Percentiles rank a stretch among this genome's conserved stretches.
phyloP scores from a whole-genome alignment of 30 jellyfish, hydroid and myxozoan genomes.

The Turritopsis dohrnii region DNA sequence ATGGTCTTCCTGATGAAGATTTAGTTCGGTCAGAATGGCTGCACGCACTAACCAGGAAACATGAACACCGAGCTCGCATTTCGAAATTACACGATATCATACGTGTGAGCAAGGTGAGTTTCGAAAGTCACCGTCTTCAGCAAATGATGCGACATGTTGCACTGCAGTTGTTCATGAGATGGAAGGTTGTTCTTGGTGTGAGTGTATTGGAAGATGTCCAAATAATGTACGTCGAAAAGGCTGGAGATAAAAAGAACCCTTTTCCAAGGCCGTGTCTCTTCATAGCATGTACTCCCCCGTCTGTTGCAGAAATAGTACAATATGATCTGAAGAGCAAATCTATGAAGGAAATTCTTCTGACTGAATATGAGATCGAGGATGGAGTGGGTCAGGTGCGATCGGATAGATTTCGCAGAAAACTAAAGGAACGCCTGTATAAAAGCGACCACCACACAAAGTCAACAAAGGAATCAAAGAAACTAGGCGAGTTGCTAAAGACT shows the following conservation, averaged over 20 bases:
- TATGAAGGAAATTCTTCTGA: background rate
- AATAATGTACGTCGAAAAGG: background rate
- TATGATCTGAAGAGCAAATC: background rate
- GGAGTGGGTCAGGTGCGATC: background rate
- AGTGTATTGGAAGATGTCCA: constrained; percentile 12
- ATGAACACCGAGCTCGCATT: background rate
- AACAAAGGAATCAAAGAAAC: background rate
- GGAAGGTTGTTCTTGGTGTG: background rate
- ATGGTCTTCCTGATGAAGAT: background rate
- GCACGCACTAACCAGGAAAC: background rate
- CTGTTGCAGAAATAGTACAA: background rate
- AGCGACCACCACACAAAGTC: background rate
- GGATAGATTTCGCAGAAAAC: background rate
- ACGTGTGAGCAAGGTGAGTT: background rate
- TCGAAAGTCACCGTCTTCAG: background rate
- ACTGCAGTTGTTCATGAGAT: background rate
- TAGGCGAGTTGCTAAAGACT: background rate
- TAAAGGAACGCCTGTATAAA: background rate
- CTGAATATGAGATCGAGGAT: background rate
- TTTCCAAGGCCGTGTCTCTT: constrained; percentile 14
- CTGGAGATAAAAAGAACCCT: constrained; percentile 4
- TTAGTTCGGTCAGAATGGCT: background rate
- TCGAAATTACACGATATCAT: background rate
- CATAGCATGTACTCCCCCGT: constrained; percentile 18
- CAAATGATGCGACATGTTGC: constrained; percentile 16